Percentiles rank a stretch among this genome's conserved stretches.
Conservation (phyloP, 2,797 vertebrate genomes). For the Myotis vivesi region DNA sequence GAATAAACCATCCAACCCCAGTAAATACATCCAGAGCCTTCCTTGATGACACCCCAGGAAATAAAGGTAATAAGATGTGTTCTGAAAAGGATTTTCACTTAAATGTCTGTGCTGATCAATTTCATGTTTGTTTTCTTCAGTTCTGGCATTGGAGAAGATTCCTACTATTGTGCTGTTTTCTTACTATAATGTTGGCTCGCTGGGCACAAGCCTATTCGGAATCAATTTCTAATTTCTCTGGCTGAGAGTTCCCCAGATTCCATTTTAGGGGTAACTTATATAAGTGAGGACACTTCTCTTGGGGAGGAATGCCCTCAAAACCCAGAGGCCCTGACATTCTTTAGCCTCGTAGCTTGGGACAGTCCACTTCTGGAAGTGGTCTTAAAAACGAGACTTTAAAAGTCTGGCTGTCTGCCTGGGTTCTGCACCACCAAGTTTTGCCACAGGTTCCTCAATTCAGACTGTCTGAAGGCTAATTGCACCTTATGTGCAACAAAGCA, state of each 20-base stretch:
- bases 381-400: neutral
- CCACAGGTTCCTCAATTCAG: neutral
- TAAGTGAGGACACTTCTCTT: neutral
- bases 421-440: neutral
- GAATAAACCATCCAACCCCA: neutral
- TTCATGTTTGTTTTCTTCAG: neutral
- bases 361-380: constrained; percentile 19
- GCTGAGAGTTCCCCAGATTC: neutral
- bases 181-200: neutral
- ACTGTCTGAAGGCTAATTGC: neutral
- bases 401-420: constrained; percentile 33
- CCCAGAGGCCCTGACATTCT: neutral
- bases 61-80: neutral
- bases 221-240: constrained; percentile 28
- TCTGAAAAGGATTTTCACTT: neutral
- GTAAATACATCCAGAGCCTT: neutral
- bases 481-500: neutral
- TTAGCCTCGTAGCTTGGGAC: neutral
- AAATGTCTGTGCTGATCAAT: neutral
- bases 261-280: neutral
- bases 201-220: neutral
- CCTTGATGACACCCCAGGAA: neutral
- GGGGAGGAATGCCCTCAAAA: neutral
- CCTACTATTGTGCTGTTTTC: neutral
- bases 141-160: neutral